These are phyloP conservation scores for Rhadina sibilatrix DNA, from an alignment of 2,113 vertebrate genomes.

Conservation along the genomic window DNA sequence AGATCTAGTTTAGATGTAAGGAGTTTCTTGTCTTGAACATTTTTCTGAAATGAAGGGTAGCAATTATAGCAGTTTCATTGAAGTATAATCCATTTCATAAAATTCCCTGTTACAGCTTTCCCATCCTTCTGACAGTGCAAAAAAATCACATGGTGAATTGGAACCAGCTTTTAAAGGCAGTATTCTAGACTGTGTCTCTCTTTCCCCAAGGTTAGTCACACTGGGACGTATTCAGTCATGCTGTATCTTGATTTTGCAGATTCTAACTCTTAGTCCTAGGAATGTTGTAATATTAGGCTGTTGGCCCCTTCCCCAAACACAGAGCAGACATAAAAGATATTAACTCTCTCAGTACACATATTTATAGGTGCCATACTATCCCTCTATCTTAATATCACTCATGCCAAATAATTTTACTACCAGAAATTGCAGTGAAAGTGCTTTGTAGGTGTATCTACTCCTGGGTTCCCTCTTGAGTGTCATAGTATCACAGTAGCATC, in stretches of 20 bases:
- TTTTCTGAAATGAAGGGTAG: neutral
- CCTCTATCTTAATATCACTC: neutral
- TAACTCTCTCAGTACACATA: neutral
- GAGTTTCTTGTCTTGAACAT: neutral
- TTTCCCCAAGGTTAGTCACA: neutral
- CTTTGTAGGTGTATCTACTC: neutral
- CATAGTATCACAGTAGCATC: neutral
- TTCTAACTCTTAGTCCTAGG: neutral
- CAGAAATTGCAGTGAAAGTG: neutral
- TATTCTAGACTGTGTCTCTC: neutral
- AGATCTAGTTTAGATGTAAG: neutral
- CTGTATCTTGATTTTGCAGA: neutral
- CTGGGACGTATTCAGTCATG: neutral
- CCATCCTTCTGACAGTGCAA: neutral
- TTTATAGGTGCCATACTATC: neutral
- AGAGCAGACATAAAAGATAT: neutral
- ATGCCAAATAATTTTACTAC: neutral
- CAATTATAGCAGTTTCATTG: neutral
- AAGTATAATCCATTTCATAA: neutral
- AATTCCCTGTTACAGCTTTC: neutral
- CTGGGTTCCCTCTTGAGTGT: neutral
- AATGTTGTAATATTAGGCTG: rapidly evolving
- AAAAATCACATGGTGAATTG: neutral
- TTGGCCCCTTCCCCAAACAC: neutral
- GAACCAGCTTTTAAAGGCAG: neutral